Base-by-base conservation (phyloP, 2,888 invertebrate genomes). In the Ennomos erosarius region DNA sequence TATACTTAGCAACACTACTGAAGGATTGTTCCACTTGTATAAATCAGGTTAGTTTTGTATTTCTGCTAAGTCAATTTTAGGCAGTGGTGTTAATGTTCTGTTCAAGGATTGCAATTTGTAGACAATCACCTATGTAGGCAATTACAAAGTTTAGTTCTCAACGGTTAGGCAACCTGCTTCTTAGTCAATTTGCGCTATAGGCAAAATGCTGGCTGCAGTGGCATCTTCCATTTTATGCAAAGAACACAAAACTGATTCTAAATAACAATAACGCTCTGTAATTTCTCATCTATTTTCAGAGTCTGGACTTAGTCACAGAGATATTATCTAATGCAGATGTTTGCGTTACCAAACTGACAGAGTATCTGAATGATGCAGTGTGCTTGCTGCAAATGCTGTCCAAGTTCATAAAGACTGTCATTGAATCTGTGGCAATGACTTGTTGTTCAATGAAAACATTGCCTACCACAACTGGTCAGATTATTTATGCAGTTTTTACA, bases 401-500 rank as follows among this genome's bases (percentile, higher is more conserved):
- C 5, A 74, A 75, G 49, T 79, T 78, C 39, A 73, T 84, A 1
- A 86, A 85, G 65, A 79, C 68, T 55, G 62, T 84, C 0, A 64
- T 85, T 10, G 83, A 84, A 59, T 71, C 78, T 9, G 65, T 80
- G 5, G 62, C 80, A 1, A 72, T 88, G 70, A 62, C 76, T 0
- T 87, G 84, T 58, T 65, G 65, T 50, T 62, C 56, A 2, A 73
- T 85, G 73, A 83, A 80, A 55, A 70, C 56, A 10, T 85, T 89
- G 59, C 88, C 90, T 9, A 77, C 67, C 0, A 67, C 73, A 4
- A 82, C 88, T 6, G 86, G 85, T 12, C 73, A 74, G 11, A 87
- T 93, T 43, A 77, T 93, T 42, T 71, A 79, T 42, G 70, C 76
- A 53, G 84, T 93, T 33, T 93, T 93, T 66, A 76, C 73, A 56